phyloP scores from a whole-genome alignment of 2,113 vertebrate species.

The Ovibos moschatus region DNA sequence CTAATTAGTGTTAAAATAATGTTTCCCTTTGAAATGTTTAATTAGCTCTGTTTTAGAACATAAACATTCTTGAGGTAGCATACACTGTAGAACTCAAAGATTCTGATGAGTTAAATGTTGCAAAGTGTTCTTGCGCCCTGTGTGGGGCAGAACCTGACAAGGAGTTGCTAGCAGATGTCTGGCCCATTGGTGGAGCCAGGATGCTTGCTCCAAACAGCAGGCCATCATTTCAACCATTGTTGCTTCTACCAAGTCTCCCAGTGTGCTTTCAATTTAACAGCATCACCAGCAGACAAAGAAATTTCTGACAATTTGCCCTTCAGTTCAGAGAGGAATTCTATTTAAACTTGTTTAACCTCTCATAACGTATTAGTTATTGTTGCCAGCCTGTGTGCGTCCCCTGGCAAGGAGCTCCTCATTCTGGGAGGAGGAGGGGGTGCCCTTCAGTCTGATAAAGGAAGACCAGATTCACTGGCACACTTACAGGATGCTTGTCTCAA shows the following conservation, averaged over 20 bases:
- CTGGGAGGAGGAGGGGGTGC: constrained; percentile 52
- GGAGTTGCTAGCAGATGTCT: constrained; percentile 82
- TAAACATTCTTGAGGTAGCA: constrained; percentile 82
- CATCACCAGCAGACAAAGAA: constrained; percentile 81
- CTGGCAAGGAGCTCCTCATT: constrained; percentile 70
- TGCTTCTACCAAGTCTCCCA: constrained; percentile 78
- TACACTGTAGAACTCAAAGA: constrained; percentile 66
- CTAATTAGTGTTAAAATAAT: constrained; percentile 87
- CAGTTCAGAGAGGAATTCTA: constrained; percentile 79
- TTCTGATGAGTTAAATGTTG: constrained; percentile 77
- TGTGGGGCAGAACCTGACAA: constrained; percentile 80
- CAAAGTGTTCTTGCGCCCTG: constrained; percentile 73
- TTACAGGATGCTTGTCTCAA: constrained; percentile 79
- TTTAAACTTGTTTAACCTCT: constrained; percentile 82
- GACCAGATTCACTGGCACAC: constrained; percentile 81
- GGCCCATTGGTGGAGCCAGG: constrained; percentile 74
- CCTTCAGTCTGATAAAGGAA: constrained; percentile 79
- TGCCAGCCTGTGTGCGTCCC: constrained; percentile 72
- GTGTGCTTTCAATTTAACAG: constrained; percentile 81
- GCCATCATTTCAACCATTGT: constrained; percentile 81
- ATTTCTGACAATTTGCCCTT: constrained; percentile 81
- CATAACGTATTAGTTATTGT: constrained; percentile 78
- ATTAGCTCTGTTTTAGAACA: constrained; percentile 87
- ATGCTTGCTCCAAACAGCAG: constrained; percentile 82
- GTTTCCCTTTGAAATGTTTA: constrained; percentile 88